Percentiles rank a stretch among this genome's conserved stretches.
Conservation (phyloP, 2,113 vertebrate genomes). For the Anguilla rostrata region DNA sequence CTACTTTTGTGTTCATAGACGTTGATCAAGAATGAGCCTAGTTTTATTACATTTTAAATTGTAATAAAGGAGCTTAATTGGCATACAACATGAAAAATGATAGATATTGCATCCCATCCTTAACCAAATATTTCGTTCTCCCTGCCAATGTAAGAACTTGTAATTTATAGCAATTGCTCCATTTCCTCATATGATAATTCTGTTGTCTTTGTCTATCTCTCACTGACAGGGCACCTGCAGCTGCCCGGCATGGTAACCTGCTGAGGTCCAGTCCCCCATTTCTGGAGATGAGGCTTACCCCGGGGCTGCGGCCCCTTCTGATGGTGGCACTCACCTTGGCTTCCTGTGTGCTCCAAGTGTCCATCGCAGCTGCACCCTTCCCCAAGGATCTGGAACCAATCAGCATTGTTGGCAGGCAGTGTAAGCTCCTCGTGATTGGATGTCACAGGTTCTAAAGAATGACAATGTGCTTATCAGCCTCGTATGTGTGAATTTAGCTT, state of each 20-base stretch:
- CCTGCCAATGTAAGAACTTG: not conserved
- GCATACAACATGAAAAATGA: not conserved
- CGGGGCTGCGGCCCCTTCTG: slow-evolving; percentile 58
- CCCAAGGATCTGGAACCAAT: slow-evolving; percentile 75
- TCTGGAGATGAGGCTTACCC: slow-evolving; percentile 67
- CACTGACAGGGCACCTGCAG: not conserved
- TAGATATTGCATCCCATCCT: not conserved
- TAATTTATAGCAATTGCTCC: too few species aligned
- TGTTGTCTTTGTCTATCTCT: not conserved
- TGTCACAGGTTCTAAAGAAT: not conserved
- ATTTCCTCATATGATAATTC: not conserved
- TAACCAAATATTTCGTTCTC: not conserved
- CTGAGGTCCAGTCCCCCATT: slow-evolving; percentile 52
- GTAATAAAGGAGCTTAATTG: not conserved
- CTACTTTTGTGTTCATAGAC: not conserved
- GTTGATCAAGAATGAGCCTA: not conserved
- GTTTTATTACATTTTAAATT: not conserved
- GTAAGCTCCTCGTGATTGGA: slow-evolving; percentile 53
- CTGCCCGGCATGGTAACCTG: slow-evolving; percentile 66
- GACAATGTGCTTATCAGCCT: not conserved
- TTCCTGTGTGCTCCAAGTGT: slow-evolving; percentile 52
- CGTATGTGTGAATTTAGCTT: not conserved
- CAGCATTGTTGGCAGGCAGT: slow-evolving; percentile 63
- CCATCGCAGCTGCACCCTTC: slow-evolving; percentile 63
- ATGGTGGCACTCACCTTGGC: slow-evolving; percentile 52